Percentiles rank a stretch among this genome's conserved stretches.
These are phyloP conservation scores for Sycophaga agraensis DNA, from an alignment of 1,140 invertebrate genomes.

Conservation along the genomic window DNA sequence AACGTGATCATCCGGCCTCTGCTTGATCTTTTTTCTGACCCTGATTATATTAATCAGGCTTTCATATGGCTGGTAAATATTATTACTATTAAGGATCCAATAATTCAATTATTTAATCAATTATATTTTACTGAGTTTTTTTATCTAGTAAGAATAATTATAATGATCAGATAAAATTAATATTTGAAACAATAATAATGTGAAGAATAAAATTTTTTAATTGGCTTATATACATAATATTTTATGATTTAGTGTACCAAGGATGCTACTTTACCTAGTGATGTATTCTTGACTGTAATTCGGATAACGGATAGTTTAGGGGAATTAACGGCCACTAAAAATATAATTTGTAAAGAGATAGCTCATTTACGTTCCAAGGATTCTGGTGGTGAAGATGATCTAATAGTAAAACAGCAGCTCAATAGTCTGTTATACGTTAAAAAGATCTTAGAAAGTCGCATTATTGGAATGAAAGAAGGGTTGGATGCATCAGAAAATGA, in stretches of 20 bases:
- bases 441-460: conserved; percentile 71
- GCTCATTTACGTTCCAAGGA: conserved; percentile 78
- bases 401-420: conserved; percentile 84
- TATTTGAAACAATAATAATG: no score
- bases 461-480: conserved; percentile 65
- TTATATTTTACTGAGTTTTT: no score
- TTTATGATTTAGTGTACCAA: conserved; percentile 68
- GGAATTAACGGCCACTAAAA: conserved; percentile 78
- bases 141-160: no score
- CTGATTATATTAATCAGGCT: conserved; percentile 91
- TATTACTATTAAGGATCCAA: no score
- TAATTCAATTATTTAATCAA: no score
- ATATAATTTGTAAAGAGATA: conserved; percentile 79
- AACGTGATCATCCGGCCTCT: conserved; percentile 79
- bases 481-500: conserved; percentile 55
- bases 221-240: no score
- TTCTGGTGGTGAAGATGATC: conserved; percentile 79
- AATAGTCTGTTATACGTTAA: conserved; percentile 82
- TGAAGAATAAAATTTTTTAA: no score
- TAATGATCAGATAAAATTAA: no score
- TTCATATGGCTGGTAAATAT: conserved; percentile 85
- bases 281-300: conserved; percentile 80
- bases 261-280: conserved; percentile 73
- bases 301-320: conserved; percentile 75
- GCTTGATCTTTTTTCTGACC: conserved; percentile 82